Base-by-base conservation (phyloP, 2,888 invertebrate genomes). In the Cyclophora albipunctata region DNA sequence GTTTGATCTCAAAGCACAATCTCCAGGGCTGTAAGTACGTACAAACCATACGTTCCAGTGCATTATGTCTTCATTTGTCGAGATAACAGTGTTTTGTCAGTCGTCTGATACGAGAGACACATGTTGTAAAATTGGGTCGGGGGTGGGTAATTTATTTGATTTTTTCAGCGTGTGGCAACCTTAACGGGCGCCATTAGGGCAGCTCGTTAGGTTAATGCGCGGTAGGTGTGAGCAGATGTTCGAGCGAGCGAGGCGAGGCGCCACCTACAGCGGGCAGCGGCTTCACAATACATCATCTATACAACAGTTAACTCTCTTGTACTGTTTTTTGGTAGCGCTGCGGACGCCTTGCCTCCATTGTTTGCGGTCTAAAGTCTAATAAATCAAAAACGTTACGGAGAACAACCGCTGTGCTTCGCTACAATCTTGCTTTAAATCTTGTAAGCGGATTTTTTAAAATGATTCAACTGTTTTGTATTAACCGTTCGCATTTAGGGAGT, bases 151-250 rank as follows among this genome's bases (percentile, higher is more conserved):
- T 83, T 80, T 82, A 81, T 86, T 78, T 78, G 75, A 81, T 84
- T 81, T 76, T 84, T 84, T 79, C 68, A 59, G 61, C 58, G 67
- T 62, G 72, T 56, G 69, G 73, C 73, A 77, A 65, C 78, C 83
- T 78, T 81, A 76, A 74, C 76, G 74, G 62, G 68, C 66, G 78
- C 85, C 84, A 86, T 87, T 86, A 87, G 79, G 79, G 73, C 72
- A 72, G 81, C 85, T 87, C 87, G 86, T 87, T 87, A 86, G 79
- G 77, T 78, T 82, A 86, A 86, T 84, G 84, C 78, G 78, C 70
- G 78, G 73, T 70, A 78, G 81, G 84, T 78, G 75, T 68, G 76
- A 77, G 78, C 86, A 86, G 84, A 73, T 86, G 87, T 74, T 78
- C 71, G 65, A 20, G 20, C 20, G 61, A 61, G 69, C 60, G 60